Conservation (phyloP, 2,888 invertebrate species). For the Chromoteleia sp. region DNA sequence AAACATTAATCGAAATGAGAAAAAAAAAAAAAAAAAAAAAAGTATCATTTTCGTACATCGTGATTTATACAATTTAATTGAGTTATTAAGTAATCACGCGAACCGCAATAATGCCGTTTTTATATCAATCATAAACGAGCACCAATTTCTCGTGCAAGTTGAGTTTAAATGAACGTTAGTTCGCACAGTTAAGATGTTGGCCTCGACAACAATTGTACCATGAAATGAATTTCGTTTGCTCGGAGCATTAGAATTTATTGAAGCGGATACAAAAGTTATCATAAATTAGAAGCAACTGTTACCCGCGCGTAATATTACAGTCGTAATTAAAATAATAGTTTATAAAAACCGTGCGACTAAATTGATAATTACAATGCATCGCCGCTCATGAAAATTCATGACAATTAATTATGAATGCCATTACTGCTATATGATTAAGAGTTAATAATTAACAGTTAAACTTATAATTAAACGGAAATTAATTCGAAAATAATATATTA, state of each 20-base stretch:
- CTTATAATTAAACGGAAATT: conserved; percentile 59
- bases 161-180: conserved; percentile 32
- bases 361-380: conserved; percentile 39
- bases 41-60: too few relatives aligned
- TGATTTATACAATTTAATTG: too few relatives aligned
- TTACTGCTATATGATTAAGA: conserved; percentile 53
- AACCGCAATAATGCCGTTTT: too few relatives aligned
- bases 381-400: conserved; percentile 46
- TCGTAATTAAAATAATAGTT: conserved; percentile 47
- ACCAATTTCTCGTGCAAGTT: conserved; percentile 26
- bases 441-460: conserved; percentile 57
- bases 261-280: conserved; percentile 51
- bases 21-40: too few relatives aligned
- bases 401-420: conserved; percentile 56
- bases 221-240: conserved; percentile 57
- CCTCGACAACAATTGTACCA: conserved; percentile 56
- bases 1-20: too few relatives aligned
- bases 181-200: conserved; percentile 42
- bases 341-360: conserved; percentile 32
- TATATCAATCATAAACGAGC: conserved; percentile 29
- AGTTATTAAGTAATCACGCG: too few relatives aligned
- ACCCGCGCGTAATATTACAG: conserved; percentile 18
- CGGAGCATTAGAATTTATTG: conserved; percentile 48
- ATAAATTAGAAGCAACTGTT: conserved; percentile 51
- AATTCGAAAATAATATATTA: conserved; percentile 60